Conservation (phyloP, 1,140 invertebrate genomes). For the Rhopalosiphum maidis region DNA sequence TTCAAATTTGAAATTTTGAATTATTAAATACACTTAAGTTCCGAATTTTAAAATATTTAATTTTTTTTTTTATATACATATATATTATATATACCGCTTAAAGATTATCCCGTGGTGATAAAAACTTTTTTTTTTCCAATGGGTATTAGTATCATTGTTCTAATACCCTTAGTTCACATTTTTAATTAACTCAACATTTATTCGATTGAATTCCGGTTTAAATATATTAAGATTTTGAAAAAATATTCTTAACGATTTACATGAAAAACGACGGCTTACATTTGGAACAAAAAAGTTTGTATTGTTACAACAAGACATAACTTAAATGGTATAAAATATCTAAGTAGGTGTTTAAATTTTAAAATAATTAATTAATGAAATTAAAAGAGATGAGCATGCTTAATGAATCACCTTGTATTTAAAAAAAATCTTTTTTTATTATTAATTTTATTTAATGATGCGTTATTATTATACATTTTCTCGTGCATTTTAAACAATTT, state of each 20-base stretch:
- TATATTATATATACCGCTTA: too few species aligned
- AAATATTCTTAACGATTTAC: background rate
- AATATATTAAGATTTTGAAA: background rate
- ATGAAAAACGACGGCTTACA: accelerated
- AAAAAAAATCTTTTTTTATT: background rate
- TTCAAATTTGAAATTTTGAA: too few species aligned
- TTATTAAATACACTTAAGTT: too few species aligned
- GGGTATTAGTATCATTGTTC: too few species aligned
- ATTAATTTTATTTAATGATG: background rate
- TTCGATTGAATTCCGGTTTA: background rate
- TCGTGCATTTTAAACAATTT: background rate
- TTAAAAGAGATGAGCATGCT: background rate
- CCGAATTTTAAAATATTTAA: too few species aligned
- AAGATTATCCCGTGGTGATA: too few species aligned
- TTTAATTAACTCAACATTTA: background rate
- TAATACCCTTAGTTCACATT: too few species aligned
- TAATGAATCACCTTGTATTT: background rate
- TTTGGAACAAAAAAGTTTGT: background rate
- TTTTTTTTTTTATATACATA: too few species aligned
- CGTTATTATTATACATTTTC: background rate
- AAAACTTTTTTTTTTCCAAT: too few species aligned
- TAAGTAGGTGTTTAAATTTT: background rate
- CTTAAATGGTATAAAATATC: background rate
- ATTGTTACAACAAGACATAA: background rate
- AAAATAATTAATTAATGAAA: background rate